Base-by-base conservation (phyloP, 1,140 invertebrate genomes). In the Doryteuthis pealeii region DNA sequence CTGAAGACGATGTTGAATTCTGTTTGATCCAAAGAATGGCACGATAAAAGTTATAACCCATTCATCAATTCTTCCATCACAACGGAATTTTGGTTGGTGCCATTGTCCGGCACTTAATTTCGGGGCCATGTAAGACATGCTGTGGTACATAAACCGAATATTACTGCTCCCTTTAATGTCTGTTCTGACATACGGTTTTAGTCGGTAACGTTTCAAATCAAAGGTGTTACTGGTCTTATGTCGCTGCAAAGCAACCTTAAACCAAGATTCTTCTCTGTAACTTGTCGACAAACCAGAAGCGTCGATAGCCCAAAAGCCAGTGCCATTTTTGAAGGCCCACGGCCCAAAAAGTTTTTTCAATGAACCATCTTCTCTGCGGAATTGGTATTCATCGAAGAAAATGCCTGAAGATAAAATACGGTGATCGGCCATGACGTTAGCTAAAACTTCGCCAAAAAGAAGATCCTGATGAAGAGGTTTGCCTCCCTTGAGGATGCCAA, bases 21-120 rank as follows among this genome's bases (percentile, higher is more conserved):
- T 93, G 86, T 98, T 96, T 93, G 93, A 95, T 68, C 96, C 96
- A 86, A 99, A 99, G 91, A 99, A 99, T 70, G 97, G 96, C 74
- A 92, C 92, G 68, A 94, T 93, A 90, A 98, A 99, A 62, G 94
- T 96, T 78, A 99, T 92, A 79, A 98, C 91, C 97, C 97, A 99
- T 89, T 95, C 94, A 80, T 95, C 94, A 54, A 88, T 82, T 33
- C 87, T 94, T 35, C 96, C 96, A 80, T 94, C 90, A 89, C 97
- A 99, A 89, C 98, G 96, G 87, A 93, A 99, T 83, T 94, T 95
- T 5, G 97, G 96, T 77, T 91, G 89, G 58, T 94, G 93, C 97
- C 97, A 99, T 83, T 93, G 92, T 12, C 96, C 96, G 85, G 98
- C 76, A 22, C 78, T 73, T 62, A 82, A 79, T 26, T 33, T 70